Percentiles rank a stretch among this genome's conserved stretches.
These are phyloP conservation scores for Capreolus pygargus DNA, from an alignment of 2,113 vertebrate genomes.

Conservation along the genomic window DNA sequence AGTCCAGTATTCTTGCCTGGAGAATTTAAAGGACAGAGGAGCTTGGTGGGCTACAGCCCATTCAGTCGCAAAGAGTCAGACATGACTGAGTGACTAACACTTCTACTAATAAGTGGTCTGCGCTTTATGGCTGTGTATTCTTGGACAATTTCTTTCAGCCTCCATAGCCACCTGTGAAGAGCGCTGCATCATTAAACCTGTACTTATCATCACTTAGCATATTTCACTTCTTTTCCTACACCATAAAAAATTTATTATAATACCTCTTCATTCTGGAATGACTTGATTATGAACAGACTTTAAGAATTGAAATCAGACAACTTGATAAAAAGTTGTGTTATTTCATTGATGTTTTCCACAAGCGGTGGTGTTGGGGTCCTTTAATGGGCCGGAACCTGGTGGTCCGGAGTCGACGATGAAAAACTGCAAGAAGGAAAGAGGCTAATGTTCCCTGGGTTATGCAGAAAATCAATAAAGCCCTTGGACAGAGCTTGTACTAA, in stretches of 20 bases:
- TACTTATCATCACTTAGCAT: neutral
- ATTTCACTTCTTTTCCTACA: neutral
- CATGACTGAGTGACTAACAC: neutral
- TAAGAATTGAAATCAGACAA: slow-evolving; percentile 5
- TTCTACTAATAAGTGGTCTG: neutral
- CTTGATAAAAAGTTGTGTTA: neutral
- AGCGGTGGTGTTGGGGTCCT: neutral
- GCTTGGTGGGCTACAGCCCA: neutral
- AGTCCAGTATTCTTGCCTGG: neutral
- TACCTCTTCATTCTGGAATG: neutral
- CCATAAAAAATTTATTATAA: neutral
- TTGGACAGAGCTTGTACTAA: too few species aligned
- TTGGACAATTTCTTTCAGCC: neutral
- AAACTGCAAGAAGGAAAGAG: too few species aligned
- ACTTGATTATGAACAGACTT: neutral
- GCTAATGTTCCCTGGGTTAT: too few species aligned
- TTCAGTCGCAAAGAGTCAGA: neutral
- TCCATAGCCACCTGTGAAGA: neutral
- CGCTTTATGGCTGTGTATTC: neutral
- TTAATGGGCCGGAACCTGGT: too few species aligned
- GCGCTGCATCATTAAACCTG: slow-evolving; percentile 34
- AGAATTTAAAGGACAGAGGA: neutral
- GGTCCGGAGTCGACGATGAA: too few species aligned
- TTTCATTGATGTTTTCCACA: neutral
- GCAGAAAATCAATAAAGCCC: too few species aligned